Evolutionary conservation across 2,888 invertebrate species (phyloP).

Genomic region (Andrena trimmerana): DNA sequence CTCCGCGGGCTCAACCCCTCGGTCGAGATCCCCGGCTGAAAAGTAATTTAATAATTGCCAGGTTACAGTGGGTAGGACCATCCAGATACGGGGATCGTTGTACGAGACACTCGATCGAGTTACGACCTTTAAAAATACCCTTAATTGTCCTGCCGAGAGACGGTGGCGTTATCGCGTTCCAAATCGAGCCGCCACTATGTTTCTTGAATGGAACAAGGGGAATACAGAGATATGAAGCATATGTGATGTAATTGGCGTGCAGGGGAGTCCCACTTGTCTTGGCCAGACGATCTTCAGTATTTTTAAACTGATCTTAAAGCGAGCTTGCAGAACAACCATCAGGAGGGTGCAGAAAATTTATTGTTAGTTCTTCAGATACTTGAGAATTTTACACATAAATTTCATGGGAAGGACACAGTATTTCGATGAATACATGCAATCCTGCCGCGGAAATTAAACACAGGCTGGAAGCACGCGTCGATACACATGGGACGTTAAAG

Average conservation of each 20-base stretch:
- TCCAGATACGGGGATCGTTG: not conserved
- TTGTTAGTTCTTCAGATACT: no score
- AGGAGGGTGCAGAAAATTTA: no score
- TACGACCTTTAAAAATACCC: conserved; percentile 1
- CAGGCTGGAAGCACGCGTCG: not conserved
- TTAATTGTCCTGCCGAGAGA: not conserved
- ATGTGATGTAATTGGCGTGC: no score
- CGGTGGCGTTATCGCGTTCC: not conserved
- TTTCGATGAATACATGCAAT: no score
- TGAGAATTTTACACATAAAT: no score
- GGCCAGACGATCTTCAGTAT: no score
- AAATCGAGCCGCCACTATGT: not conserved
- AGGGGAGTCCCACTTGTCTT: no score
- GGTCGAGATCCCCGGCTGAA: conserved; percentile 3
- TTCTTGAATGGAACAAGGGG: not conserved
- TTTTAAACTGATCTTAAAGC: no score
- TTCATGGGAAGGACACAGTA: no score
- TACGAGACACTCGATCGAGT: not conserved
- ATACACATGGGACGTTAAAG: conserved; percentile 3
- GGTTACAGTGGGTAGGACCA: not conserved
- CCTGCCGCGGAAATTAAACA: no score
- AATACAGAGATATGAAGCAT: no score
- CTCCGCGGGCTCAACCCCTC: conserved; percentile 3
- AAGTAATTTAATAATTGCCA: conserved; percentile 46
- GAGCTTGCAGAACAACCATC: no score